phyloP scores from a whole-genome alignment of 1,140 invertebrate genomes.

The Glossosoma conforme region DNA sequence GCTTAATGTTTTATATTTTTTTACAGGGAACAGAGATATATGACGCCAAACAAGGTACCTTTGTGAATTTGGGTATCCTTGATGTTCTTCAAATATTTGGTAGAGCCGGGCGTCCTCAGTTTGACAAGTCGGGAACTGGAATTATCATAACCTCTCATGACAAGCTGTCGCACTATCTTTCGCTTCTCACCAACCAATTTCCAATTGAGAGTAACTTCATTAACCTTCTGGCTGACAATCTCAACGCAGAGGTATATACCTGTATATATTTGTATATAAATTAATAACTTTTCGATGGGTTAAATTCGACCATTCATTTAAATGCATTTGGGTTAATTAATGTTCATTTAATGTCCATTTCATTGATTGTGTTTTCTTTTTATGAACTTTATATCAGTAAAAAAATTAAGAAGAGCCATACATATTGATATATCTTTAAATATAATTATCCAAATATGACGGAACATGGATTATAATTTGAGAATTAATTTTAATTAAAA shows the following conservation, averaged over 20 bases:
- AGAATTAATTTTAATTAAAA: no score
- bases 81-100: constrained; percentile 99
- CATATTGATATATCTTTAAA: no score
- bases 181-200: constrained; percentile 91
- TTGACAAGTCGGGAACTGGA: constrained; percentile 86
- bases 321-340: no score
- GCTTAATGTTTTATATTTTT: constrained; percentile 22
- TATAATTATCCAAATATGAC: no score
- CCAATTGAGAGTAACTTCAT: constrained; percentile 98
- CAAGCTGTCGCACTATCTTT: constrained; percentile 91
- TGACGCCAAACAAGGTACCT: constrained; percentile 90
- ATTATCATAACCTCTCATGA: constrained; percentile 93
- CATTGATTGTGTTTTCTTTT: no score
- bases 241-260: constrained; percentile 88
- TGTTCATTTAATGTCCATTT: no score
- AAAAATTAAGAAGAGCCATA: no score
- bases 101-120: constrained; percentile 93
- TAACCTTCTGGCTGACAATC: constrained; percentile 86
- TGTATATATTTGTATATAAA: neutral
- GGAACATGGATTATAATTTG: no score
- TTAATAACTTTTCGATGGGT: no score
- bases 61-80: constrained; percentile 92
- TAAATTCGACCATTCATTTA: no score
- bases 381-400: no score
- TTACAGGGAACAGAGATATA: constrained; percentile 94